These are phyloP conservation scores for Spicauda simplicius DNA, from an alignment of 2,888 invertebrate species.

Conservation along the genomic window DNA sequence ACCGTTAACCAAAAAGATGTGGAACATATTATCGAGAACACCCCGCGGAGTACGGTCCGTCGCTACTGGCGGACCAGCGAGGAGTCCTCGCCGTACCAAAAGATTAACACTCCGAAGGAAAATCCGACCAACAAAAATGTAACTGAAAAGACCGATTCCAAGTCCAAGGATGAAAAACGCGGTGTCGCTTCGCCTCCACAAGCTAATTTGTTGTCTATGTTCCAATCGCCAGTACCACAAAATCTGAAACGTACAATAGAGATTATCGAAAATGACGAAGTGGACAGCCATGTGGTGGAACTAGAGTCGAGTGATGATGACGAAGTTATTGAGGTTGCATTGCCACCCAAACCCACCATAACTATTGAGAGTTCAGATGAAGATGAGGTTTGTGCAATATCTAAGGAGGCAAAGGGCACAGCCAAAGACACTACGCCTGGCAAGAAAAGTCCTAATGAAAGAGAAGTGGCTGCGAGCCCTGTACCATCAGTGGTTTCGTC, in stretches of 20 bases:
- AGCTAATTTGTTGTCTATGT: slow-evolving; percentile 54
- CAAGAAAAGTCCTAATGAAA: slow-evolving; percentile 47
- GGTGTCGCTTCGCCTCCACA: slow-evolving; percentile 49
- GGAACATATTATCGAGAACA: slow-evolving; percentile 53
- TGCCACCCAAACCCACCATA: slow-evolving; percentile 77
- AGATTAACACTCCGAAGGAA: slow-evolving; percentile 55
- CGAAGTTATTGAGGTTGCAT: slow-evolving; percentile 76
- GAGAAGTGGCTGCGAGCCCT: slow-evolving; percentile 71
- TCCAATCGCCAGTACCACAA: slow-evolving; percentile 62
- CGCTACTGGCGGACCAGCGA: slow-evolving; percentile 73
- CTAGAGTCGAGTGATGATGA: slow-evolving; percentile 78
- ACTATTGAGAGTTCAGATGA: slow-evolving; percentile 81
- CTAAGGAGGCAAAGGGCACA: slow-evolving; percentile 23
- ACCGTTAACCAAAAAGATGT: slow-evolving; percentile 53
- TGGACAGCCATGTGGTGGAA: slow-evolving; percentile 51
- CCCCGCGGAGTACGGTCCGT: slow-evolving; percentile 63
- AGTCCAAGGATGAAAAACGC: slow-evolving; percentile 40
- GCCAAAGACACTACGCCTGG: slow-evolving; percentile 38
- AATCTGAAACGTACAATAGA: slow-evolving; percentile 64
- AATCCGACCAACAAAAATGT: slow-evolving; percentile 44
- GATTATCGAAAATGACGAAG: slow-evolving; percentile 64
- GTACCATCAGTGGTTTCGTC: slow-evolving; percentile 79
- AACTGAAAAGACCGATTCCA: slow-evolving; percentile 43
- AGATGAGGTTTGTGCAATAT: slow-evolving; percentile 60
- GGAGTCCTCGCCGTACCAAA: slow-evolving; percentile 57